These are phyloP conservation scores for Taphrorychus bicolor DNA, from an alignment of 2,888 invertebrate species.

Conservation along the genomic window DNA sequence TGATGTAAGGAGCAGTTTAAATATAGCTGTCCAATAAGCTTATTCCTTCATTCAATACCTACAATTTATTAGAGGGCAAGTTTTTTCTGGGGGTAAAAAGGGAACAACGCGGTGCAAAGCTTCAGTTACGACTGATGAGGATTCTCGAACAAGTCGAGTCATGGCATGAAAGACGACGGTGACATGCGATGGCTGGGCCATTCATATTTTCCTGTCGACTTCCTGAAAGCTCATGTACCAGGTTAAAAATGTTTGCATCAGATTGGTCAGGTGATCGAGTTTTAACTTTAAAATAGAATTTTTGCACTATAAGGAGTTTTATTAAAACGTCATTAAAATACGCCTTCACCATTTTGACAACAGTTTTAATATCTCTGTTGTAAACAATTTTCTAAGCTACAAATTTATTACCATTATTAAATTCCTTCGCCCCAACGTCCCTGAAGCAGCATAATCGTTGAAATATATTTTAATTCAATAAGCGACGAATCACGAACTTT, in stretches of 20 bases:
- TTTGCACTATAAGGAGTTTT: too few species aligned
- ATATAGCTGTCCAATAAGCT: neutral
- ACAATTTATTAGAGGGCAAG: neutral
- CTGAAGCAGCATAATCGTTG: neutral
- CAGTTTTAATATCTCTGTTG: too few species aligned
- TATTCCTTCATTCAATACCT: neutral
- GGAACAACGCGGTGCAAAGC: conserved; percentile 15
- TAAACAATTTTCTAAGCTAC: neutral
- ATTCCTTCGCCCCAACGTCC: neutral
- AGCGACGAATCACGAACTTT: neutral
- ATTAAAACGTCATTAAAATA: too few species aligned
- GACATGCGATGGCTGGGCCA: conserved; percentile 38
- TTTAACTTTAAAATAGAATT: too few species aligned
- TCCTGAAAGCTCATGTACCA: conserved; percentile 34
- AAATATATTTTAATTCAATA: neutral
- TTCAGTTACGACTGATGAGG: conserved; percentile 22
- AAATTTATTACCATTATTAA: neutral
- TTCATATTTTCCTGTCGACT: conserved; percentile 37
- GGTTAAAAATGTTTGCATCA: conserved; percentile 6
- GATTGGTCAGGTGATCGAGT: neutral
- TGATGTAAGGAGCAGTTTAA: neutral
- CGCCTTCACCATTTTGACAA: too few species aligned
- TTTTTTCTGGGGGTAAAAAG: neutral
- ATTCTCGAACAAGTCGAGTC: conserved; percentile 19
- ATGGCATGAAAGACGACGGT: conserved; percentile 34